Evolutionary conservation across 2,797 vertebrate genomes (phyloP), one percentile per base, ranked within the genome.

Genomic region (Chrysocyon brachyurus): DNA sequence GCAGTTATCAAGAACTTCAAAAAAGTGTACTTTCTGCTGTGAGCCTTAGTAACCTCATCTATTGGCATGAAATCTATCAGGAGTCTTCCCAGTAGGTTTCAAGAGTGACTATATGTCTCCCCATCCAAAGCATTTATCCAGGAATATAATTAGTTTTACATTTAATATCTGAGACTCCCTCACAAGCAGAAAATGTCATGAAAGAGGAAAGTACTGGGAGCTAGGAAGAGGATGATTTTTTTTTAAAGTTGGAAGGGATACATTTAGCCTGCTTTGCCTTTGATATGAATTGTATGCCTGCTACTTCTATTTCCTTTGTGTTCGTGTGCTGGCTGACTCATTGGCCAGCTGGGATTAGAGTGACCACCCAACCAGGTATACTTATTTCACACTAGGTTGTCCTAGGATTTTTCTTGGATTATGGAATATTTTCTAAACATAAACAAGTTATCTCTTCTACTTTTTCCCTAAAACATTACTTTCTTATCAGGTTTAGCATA

Each of bases 71-170:
- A 92, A 61, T 79, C 40, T 31, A 56, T 86, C 14, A 46, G 28
- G 12, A 9, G 12, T 72, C 83, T 90, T 64, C 61, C 36, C 33
- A 56, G 16, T 24, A 75, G 78, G 8, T 6, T 93, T 3, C 0
- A 46, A 56, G 57, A 89, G 3, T 24, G 15, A 72, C 17, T 88
- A 1, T 1, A 40, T 26, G 8, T 56, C 26, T 64, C 31, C 3
- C 3, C 5, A 52, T 86, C 54, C 40, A n/a, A 86, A 90, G 9
- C 61, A 0, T 66, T 94, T 75, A 79, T 73, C 26, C 10, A 77
- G 68, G n/a, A 86, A 66, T 88, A 54, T 85, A 95, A 79, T 91
- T 90, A 89, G 24, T 72, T 94, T 89, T 82, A 82, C 52, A 83
- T 86, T 92, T 95, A 82, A 59, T 86, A 92, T 54, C 54, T 75